phyloP scores from a whole-genome alignment of 2,797 vertebrate genomes.

The Anguilla marmorata region DNA sequence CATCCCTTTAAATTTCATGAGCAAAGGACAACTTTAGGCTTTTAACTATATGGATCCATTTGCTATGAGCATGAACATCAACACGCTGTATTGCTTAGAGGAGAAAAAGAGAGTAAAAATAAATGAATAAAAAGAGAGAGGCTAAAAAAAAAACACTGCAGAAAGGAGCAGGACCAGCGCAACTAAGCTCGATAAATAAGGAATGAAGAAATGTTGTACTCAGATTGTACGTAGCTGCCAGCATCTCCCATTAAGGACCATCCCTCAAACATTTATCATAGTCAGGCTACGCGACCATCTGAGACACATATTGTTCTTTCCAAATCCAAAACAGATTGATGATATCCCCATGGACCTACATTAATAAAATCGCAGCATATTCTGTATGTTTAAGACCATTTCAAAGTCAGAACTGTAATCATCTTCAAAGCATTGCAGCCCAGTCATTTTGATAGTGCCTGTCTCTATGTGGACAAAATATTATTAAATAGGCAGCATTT shows the following conservation, averaged over 20 bases:
- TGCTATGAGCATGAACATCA: conserved; percentile 30
- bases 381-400: conserved; percentile 30
- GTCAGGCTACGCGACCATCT: conserved; percentile 28
- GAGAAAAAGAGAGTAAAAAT: background rate
- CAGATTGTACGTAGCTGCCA: conserved; percentile 31
- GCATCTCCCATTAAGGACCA: conserved; percentile 41
- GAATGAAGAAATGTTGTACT: conserved; percentile 44
- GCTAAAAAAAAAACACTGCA: conserved; percentile 38
- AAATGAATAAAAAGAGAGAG: conserved; percentile 32
- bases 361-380: conserved; percentile 26
- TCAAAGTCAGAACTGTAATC: conserved; percentile 1
- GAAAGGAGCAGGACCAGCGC: conserved; percentile 33
- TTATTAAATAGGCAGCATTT: conserved; percentile 28
- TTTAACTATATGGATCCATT: conserved; percentile 43
- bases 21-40: conserved; percentile 50
- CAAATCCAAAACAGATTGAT: conserved; percentile 27
- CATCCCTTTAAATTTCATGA: conserved; percentile 55
- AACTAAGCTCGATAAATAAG: conserved; percentile 51
- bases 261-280: conserved; percentile 51
- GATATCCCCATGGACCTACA: conserved; percentile 24
- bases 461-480: conserved; percentile 28
- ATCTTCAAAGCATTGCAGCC: conserved; percentile 18
- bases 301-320: conserved; percentile 30
- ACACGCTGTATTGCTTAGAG: background rate
- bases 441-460: conserved; percentile 20